Base-by-base conservation (phyloP, 2,888 invertebrate genomes). In the Chesias legatella region DNA sequence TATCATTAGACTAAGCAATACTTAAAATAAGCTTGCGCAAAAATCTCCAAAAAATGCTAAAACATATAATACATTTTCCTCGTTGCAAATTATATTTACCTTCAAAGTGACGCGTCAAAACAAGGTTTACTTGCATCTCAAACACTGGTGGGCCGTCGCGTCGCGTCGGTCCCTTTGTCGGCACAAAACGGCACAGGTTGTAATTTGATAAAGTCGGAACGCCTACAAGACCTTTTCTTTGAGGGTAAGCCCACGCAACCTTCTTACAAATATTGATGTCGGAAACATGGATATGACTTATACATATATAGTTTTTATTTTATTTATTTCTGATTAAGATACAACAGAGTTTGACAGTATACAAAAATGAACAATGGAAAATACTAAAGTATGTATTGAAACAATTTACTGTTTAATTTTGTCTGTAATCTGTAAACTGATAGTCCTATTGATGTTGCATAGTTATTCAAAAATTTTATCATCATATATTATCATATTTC, bases 151-250 rank as follows among this genome's bases (percentile, higher is more conserved):
- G 71, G 58, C 66, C 57, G 69, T 67, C n/a, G n/a, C n/a, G n/a
- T n/a, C n/a, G n/a, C n/a, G n/a, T n/a, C 70, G 68, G 66, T 48
- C 61, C 69, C 84, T 86, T 88, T 88, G 86, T 84, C 83, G 85
- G 86, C 77, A 78, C 78, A 79, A 80, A 83, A 85, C 79, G 76
- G 81, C 80, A 76, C 79, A 83, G 79, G 83, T 79, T 82, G 84
- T 86, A 86, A 86, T 88, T 86, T 86, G 85, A 86, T 88, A 86
- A 84, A 84, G 79, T 78, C 70, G 73, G 65, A 71, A 79, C 86
- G 85, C 86, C 86, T 84, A 79, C 82, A 70, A 80, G 73, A 75
- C 71, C 77, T 76, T 80, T 51, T 81, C 78, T 79, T 81, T 76
- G 73, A 72, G 76, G 75, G 74, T 70, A 62, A 58, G 63, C 85